Conservation (phyloP, 2,888 invertebrate genomes). For the Hirtodrosophila duncani region DNA sequence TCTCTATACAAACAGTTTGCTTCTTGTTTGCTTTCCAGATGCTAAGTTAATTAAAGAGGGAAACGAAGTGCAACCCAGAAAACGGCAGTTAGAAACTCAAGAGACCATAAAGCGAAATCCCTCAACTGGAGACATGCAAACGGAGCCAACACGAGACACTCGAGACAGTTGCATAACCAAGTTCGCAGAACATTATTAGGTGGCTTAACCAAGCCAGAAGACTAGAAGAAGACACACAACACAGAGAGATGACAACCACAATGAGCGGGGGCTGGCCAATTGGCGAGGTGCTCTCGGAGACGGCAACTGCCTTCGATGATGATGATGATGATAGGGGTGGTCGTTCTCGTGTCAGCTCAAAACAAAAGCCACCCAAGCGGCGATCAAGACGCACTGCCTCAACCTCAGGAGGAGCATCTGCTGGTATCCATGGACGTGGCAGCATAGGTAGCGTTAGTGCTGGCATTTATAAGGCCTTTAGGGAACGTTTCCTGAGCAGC, state of each 20-base stretch:
- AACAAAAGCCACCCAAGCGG: constrained; percentile 23
- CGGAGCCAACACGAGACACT: constrained; percentile 16
- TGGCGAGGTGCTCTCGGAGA: constrained; percentile 37
- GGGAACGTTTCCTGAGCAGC: constrained; percentile 51
- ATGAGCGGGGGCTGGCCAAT: constrained; percentile 44
- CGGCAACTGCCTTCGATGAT: constrained; percentile 18
- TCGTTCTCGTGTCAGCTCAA: constrained; percentile 7
- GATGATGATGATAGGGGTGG: no score
- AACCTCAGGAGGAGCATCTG: constrained; percentile 4
- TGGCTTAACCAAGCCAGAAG: constrained; percentile 31
- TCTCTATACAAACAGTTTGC: constrained; percentile 17
- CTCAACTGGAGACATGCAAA: constrained; percentile 31
- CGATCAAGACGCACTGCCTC: constrained; percentile 29
- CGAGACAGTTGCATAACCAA: constrained; percentile 61
- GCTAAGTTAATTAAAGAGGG: constrained; percentile 45
- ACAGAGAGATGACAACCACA: no score
- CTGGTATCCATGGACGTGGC: constrained; percentile 43
- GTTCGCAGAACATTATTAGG: constrained; percentile 21
- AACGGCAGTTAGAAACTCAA: constrained; percentile 32
- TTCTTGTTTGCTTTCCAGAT: constrained; percentile 19
- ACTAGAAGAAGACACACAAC: no score
- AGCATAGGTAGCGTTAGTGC: constrained; percentile 52
- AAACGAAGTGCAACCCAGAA: constrained; percentile 18
- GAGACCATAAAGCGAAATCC: constrained; percentile 52
- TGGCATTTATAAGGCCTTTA: constrained; percentile 54